These are phyloP conservation scores for Cynodonichthys magdalenae DNA, from an alignment of 2,797 vertebrate species.

Conservation along the genomic window DNA sequence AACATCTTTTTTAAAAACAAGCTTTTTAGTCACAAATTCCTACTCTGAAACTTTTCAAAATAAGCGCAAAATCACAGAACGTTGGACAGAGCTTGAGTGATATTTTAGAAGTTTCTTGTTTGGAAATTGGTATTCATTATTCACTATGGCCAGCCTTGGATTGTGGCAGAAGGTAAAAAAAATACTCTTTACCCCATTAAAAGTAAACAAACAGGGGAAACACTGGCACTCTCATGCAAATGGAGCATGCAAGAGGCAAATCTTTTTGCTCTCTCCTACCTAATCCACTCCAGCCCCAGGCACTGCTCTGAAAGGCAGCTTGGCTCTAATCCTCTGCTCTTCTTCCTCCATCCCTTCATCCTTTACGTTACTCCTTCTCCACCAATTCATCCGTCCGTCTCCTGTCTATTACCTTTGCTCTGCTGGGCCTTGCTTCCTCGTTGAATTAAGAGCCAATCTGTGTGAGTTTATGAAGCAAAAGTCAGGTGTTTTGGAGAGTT, in stretches of 20 bases:
- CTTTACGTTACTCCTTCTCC: slow-evolving; percentile 52
- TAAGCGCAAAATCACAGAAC: slow-evolving; percentile 58
- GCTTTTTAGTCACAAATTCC: slow-evolving; percentile 39
- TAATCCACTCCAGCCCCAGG: slow-evolving; percentile 72
- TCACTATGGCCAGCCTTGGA: slow-evolving; percentile 54
- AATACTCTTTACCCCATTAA: slow-evolving; percentile 55
- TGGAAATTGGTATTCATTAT: slow-evolving; percentile 57
- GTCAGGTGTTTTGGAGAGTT: background rate
- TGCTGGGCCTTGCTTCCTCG: slow-evolving; percentile 33
- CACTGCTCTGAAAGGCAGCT: slow-evolving; percentile 63
- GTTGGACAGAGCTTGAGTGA: slow-evolving; percentile 50
- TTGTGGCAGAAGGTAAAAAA: slow-evolving; percentile 25
- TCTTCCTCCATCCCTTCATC: slow-evolving; percentile 67
- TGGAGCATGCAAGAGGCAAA: slow-evolving; percentile 64
- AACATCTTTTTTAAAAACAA: slow-evolving; percentile 15
- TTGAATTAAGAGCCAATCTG: slow-evolving; percentile 44
- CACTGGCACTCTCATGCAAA: slow-evolving; percentile 69
- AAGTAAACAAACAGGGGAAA: slow-evolving; percentile 71
- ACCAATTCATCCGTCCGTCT: slow-evolving; percentile 59
- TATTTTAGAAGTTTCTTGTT: slow-evolving; percentile 35
- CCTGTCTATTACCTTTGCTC: slow-evolving; percentile 56
- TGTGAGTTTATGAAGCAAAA: slow-evolving; percentile 41
- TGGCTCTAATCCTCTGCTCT: slow-evolving; percentile 70
- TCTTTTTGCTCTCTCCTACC: slow-evolving; percentile 69
- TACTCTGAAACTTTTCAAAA: slow-evolving; percentile 52